phyloP scores from a whole-genome alignment of 1,140 invertebrate genomes.

The Procambarus virginalis region DNA sequence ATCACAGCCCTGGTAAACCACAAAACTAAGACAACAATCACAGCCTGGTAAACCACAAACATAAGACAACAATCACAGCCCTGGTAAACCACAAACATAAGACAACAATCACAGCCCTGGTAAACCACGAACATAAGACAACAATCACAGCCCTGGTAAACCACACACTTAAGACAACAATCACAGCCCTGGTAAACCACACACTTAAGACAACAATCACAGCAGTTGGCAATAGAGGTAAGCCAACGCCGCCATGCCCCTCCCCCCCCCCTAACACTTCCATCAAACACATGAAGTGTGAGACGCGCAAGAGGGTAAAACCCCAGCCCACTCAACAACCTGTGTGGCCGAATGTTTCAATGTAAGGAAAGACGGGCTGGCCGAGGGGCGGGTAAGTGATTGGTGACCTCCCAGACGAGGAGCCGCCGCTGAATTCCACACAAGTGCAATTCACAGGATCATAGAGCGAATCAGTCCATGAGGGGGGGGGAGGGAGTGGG shows the following conservation, averaged over 20 bases:
- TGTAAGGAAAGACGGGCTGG: not conserved
- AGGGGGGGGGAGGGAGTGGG: not conserved
- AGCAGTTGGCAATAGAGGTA: not conserved
- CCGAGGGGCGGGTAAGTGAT: constrained; percentile 7
- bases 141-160: not conserved
- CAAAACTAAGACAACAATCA: too few relatives aligned
- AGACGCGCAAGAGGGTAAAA: not conserved
- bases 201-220: not conserved
- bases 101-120: too few relatives aligned
- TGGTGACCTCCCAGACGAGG: constrained; percentile 1
- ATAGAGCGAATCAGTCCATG: constrained; percentile 38
- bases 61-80: too few relatives aligned
- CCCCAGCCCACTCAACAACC: not conserved
- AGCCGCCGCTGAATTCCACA: constrained; percentile 1
- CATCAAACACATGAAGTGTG: constrained; percentile 5
- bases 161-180: too few relatives aligned
- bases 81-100: too few relatives aligned
- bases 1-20: too few relatives aligned
- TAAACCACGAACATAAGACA: too few relatives aligned
- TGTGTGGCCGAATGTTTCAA: not conserved
- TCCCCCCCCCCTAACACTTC: not conserved
- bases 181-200: not conserved
- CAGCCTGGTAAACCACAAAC: too few relatives aligned
- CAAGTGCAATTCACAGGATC: constrained; percentile 41
- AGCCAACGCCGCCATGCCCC: not conserved